These are phyloP conservation scores for Chitala chitala DNA, from an alignment of 2,113 vertebrate genomes.

Conservation along the genomic window DNA sequence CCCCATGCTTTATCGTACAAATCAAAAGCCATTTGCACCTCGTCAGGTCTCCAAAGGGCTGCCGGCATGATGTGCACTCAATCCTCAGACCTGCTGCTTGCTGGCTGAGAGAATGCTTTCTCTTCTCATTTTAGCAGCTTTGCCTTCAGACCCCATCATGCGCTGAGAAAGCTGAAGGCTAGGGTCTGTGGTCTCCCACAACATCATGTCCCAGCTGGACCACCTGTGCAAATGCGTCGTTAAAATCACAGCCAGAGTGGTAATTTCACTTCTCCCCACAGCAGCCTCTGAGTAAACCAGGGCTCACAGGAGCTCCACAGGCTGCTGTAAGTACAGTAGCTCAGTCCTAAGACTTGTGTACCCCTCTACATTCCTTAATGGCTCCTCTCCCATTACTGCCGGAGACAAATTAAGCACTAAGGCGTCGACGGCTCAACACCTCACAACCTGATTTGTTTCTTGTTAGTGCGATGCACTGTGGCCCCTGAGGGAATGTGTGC, in stretches of 20 bases:
- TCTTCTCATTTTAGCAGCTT: constrained; percentile 5
- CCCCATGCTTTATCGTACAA: background rate
- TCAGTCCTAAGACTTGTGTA: background rate
- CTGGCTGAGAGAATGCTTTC: background rate
- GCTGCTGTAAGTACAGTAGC: background rate
- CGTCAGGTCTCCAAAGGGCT: constrained; percentile 2
- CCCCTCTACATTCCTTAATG: background rate
- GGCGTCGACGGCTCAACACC: background rate
- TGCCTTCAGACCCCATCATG: background rate
- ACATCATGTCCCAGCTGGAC: background rate
- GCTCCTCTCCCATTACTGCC: background rate
- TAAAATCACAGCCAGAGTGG: background rate
- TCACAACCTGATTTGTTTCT: background rate
- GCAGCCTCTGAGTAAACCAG: background rate
- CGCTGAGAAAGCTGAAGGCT: background rate
- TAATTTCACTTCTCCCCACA: background rate
- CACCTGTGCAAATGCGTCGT: background rate
- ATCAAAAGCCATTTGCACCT: constrained; percentile 5
- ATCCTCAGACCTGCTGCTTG: background rate
- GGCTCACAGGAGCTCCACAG: background rate
- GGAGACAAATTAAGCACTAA: background rate
- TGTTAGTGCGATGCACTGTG: background rate
- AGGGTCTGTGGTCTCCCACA: background rate
- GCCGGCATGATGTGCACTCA: background rate
- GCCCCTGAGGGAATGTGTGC: background rate